Conservation (phyloP, 2,113 vertebrate species). For the Hystrix cristata region DNA sequence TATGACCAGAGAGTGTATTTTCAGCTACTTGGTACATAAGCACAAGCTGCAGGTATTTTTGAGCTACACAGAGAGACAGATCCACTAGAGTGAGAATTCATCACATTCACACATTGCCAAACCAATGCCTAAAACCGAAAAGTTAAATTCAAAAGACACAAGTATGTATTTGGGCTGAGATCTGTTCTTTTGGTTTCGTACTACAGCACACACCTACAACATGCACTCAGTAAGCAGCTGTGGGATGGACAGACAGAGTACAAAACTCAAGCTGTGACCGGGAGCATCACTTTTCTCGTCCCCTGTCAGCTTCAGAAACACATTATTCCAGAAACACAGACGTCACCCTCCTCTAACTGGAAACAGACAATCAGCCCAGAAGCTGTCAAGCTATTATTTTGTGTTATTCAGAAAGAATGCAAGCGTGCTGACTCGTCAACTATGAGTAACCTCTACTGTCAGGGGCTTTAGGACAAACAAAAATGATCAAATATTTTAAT, state of each 20-base stretch:
- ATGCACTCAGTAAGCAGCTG: conserved; percentile 43
- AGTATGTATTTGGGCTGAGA: conserved; percentile 68
- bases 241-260: neutral
- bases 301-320: conserved; percentile 48
- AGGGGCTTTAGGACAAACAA: conserved; percentile 65
- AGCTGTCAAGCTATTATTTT: neutral
- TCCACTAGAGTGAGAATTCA: conserved; percentile 78
- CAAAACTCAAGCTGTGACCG: conserved; percentile 32
- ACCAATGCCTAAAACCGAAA: conserved; percentile 62
- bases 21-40: conserved; percentile 51
- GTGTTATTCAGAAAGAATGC: neutral
- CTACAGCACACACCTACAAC: neutral
- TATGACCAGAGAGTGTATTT: conserved; percentile 67
- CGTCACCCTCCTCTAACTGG: neutral
- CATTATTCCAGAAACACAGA: neutral
- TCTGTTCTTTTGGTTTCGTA: conserved; percentile 47
- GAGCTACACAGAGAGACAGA: neutral
- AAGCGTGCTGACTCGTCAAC: neutral
- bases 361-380: conserved; percentile 55
- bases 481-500: conserved; percentile 74
- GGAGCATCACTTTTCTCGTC: conserved; percentile 12
- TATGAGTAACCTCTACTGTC: neutral
- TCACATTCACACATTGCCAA: conserved; percentile 73
- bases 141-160: conserved; percentile 60
- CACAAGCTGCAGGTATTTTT: conserved; percentile 25